Evolutionary conservation across 1,140 invertebrate genomes (phyloP).

Genomic region (Hycleus cichorii): DNA sequence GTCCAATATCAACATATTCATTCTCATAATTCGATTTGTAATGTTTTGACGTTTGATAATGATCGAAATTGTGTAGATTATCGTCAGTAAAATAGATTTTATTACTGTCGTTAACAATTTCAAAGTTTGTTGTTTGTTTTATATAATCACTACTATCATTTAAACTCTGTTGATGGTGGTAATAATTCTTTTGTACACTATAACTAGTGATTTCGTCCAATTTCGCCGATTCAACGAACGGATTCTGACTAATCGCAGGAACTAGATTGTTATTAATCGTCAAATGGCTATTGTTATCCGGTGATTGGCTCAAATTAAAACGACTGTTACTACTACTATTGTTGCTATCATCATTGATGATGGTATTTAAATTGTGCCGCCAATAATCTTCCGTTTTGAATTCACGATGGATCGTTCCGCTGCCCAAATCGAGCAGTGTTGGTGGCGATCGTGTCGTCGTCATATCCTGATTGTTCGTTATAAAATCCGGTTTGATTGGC

Average conservation of each 20-base stretch:
- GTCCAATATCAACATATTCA: conserved; percentile 28
- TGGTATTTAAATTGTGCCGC: conserved; percentile 22
- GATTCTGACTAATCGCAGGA: conserved; percentile 18
- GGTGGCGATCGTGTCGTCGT: conserved; percentile 53
- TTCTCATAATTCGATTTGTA: conserved; percentile 23
- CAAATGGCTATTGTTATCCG: conserved; percentile 23
- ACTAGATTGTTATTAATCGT: conserved; percentile 26
- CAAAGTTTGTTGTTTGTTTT: conserved; percentile 10
- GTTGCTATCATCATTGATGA: conserved; percentile 37
- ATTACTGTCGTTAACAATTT: conserved; percentile 10
- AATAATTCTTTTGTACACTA: conserved; percentile 16
- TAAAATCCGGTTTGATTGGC: conserved; percentile 57
- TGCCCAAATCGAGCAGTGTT: conserved; percentile 62
- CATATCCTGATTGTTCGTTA: conserved; percentile 40
- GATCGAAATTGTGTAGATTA: conserved; percentile 23
- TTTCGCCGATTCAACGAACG: conserved; percentile 18
- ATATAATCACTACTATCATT: conserved; percentile 14
- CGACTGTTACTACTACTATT: conserved; percentile 34
- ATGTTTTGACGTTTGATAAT: conserved; percentile 18
- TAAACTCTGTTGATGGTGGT: conserved; percentile 5
- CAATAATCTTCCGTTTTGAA: conserved; percentile 48
- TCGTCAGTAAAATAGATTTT: conserved; percentile 23
- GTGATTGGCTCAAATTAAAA: conserved; percentile 37
- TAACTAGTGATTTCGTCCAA: conserved; percentile 10
- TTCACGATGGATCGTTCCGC: conserved; percentile 53